Evolutionary conservation across 1,140 invertebrate species (phyloP), one percentile per base, ranked within the genome.

Genomic region (Rhagoletis pomonella): DNA sequence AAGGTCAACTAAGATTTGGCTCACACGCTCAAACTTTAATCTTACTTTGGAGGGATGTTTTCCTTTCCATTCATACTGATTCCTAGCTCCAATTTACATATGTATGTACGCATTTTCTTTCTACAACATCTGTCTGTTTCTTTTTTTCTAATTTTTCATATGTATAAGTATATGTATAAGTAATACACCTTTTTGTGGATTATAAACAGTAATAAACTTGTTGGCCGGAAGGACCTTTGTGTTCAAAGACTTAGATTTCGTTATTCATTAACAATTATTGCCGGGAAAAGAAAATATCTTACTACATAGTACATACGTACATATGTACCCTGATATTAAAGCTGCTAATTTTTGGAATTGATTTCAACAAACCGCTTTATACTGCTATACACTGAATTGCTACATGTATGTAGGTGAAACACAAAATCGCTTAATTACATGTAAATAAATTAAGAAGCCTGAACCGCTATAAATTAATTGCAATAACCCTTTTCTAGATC

Each of bases 1-100:
- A 55, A 42, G 44, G 12, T 73, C 67, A 42, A 44, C 17, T 47
- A 47, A 42, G 7, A 44, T 73, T 9, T 10, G 67, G 29, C 39
- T n/a, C 42, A 73, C 42, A 14, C 17, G 60, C 12, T 73, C 39
- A 47, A 73, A 73, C 14, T 44, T 73, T 10, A 39, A 47, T 73
- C 17, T 44, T 44, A 42, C 42, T 73, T 44, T 69, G 67, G 67
- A 69, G 44, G 67, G 47, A 77, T n/a, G 55, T 55, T n/a, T 50
- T 19, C 47, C 17, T 29, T n/a, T n/a, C 2, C 47, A 58, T 81
- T 47, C 47, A 81, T 55, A 81, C 47, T 81, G 73, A 81, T 55
- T 67, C 73, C 19, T 3, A 81, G 73, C 73, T 55, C 19, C 55
- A 81, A 81, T 55, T 19, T 50, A 81, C 44, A 55, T 81, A 81